phyloP scores from a whole-genome alignment of 2,888 invertebrate genomes.

The Macrophya annulata region DNA sequence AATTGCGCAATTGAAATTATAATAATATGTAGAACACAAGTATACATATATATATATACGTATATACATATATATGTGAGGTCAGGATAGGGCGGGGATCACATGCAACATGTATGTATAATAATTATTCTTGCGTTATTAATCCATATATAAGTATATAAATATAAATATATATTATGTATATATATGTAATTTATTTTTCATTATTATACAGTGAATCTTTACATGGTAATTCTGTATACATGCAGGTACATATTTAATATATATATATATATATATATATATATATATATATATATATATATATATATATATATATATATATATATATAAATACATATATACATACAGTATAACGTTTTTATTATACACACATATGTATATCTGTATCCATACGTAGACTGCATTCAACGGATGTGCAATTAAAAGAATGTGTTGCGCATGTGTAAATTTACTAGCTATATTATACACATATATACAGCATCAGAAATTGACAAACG shows the following conservation, averaged over 20 bases:
- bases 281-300: not conserved
- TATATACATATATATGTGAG: too few relatives aligned
- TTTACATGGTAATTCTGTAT: too few relatives aligned
- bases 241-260: not conserved
- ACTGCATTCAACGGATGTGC: not conserved
- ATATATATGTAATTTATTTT: not conserved
- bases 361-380: not conserved
- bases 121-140: not conserved
- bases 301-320: not conserved
- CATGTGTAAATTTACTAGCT: too few relatives aligned
- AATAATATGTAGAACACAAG: not conserved
- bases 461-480: not conserved
- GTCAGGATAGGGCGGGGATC: not conserved
- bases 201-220: constrained; percentile 20
- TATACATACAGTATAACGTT: not conserved
- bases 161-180: too few relatives aligned
- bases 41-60: not conserved
- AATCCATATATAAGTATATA: not conserved
- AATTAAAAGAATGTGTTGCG: constrained; percentile 1
- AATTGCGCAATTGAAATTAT: constrained; percentile 2
- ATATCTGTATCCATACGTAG: not conserved
- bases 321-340: not conserved
- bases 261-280: not conserved
- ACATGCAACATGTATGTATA: not conserved
- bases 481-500: not conserved